Evolutionary conservation across 2,888 invertebrate species (phyloP).

Genomic region (Xylophagus ater): DNA sequence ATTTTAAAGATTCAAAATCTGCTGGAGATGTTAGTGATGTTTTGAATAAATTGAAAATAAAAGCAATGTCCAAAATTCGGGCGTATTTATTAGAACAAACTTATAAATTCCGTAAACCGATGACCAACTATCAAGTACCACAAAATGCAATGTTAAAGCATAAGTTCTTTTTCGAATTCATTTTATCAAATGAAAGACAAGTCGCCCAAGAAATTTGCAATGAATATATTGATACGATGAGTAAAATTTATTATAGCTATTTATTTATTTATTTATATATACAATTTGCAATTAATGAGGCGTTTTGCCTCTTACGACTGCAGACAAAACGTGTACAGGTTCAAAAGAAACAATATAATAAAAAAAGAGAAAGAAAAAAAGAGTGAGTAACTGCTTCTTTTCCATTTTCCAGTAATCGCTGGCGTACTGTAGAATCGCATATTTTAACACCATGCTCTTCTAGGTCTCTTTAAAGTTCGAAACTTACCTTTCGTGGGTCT

Average conservation of each 20-base stretch:
- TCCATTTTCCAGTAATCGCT: too few species aligned
- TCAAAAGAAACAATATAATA: too few species aligned
- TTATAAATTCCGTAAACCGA: constrained; percentile 92
- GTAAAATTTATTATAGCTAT: constrained; percentile 92
- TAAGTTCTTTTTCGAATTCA: constrained; percentile 96
- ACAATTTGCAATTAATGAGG: too few species aligned
- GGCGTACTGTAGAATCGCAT: too few species aligned
- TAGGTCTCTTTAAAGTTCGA: too few species aligned
- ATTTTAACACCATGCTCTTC: too few species aligned
- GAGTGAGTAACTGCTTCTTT: too few species aligned
- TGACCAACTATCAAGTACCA: constrained; percentile 97
- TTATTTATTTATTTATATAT: too few species aligned
- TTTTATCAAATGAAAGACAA: constrained; percentile 86
- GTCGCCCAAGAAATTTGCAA: constrained; percentile 92
- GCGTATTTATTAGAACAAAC: constrained; percentile 91
- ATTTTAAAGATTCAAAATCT: constrained; percentile 76
- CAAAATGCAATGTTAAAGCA: constrained; percentile 96
- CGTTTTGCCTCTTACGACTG: too few species aligned
- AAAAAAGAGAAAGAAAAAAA: too few species aligned
- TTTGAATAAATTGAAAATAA: constrained; percentile 85
- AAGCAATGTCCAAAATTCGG: constrained; percentile 89
- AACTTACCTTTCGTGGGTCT: too few species aligned
- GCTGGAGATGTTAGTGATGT: constrained; percentile 90
- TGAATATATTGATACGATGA: constrained; percentile 93
- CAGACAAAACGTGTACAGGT: too few species aligned